Evolutionary conservation across 2,113 vertebrate genomes (phyloP).

Genomic region (Acrocephalus kingi): DNA sequence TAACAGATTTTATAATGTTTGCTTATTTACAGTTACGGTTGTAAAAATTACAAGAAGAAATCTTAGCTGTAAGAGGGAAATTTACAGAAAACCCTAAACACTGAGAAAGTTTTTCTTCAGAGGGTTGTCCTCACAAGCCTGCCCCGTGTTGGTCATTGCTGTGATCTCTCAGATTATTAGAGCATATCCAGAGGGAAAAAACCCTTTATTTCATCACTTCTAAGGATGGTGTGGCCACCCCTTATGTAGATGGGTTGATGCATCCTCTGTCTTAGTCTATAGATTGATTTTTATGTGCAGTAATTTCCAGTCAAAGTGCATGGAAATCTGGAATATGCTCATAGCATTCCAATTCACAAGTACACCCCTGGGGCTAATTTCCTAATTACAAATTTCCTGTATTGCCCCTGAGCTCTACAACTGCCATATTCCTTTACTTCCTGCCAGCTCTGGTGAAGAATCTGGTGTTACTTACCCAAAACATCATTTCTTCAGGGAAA

Average conservation of each 20-base stretch:
- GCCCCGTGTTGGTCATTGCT: neutral
- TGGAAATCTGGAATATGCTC: neutral
- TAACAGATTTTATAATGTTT: neutral
- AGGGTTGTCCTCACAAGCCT: neutral
- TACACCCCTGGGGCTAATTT: neutral
- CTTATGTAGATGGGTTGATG: accelerated
- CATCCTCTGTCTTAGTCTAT: neutral
- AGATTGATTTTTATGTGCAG: neutral
- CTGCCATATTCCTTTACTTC: neutral
- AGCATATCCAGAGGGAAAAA: neutral
- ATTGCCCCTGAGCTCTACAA: neutral
- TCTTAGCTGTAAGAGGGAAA: neutral
- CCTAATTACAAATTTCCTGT: neutral
- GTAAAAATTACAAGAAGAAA: neutral
- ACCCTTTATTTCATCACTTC: neutral
- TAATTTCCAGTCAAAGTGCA: neutral
- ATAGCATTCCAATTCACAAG: neutral
- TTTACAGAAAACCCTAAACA: neutral
- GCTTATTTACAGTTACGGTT: neutral
- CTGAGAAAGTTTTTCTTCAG: neutral
- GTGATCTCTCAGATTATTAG: neutral
- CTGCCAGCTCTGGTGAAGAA: neutral
- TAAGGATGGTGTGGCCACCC: neutral
- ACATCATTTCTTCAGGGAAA: neutral
- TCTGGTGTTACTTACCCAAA: neutral